Conservation (phyloP, 2,113 vertebrate species). For the Triplophysa siluroides region DNA sequence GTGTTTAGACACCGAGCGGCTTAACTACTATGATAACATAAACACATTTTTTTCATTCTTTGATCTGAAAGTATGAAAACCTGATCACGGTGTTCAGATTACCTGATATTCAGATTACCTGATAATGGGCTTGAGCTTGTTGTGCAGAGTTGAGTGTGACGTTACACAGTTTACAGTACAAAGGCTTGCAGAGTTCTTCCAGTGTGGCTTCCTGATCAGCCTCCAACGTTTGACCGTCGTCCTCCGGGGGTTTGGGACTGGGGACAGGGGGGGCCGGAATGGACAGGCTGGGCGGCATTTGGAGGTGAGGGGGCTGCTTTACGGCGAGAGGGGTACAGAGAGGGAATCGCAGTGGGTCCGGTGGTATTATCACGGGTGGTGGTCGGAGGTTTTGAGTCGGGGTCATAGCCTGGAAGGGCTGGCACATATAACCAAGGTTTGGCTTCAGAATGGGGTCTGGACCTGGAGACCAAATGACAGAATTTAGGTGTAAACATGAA, state of each 20-base stretch:
- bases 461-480: conserved; percentile 58
- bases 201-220: conserved; percentile 85
- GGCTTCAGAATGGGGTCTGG: conserved; percentile 74
- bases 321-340: conserved; percentile 58
- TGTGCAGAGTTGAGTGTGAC: conserved; percentile 96
- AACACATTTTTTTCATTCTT: not conserved
- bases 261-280: conserved; percentile 60
- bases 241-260: conserved; percentile 81
- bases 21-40: not conserved
- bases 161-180: conserved; percentile 98
- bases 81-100: conserved; percentile 30
- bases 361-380: conserved; percentile 61
- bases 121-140: conserved; percentile 97
- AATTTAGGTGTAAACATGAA: not conserved
- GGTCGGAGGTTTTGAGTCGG: conserved; percentile 64
- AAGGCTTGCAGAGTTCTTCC: conserved; percentile 96
- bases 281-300: conserved; percentile 75
- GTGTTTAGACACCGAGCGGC: not conserved
- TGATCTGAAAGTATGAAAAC: too few species aligned
- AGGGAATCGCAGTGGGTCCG: conserved; percentile 59
- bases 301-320: conserved; percentile 69
- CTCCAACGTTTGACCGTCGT: conserved; percentile 73
- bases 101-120: conserved; percentile 93
- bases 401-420: conserved; percentile 76
- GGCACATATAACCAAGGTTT: conserved; percentile 75